A percentile compares a stretch with the other conserved stretches of the same genome.
Evolutionary conservation across 2,888 invertebrate species (phyloP).

Genomic region (Spialia ferax): DNA sequence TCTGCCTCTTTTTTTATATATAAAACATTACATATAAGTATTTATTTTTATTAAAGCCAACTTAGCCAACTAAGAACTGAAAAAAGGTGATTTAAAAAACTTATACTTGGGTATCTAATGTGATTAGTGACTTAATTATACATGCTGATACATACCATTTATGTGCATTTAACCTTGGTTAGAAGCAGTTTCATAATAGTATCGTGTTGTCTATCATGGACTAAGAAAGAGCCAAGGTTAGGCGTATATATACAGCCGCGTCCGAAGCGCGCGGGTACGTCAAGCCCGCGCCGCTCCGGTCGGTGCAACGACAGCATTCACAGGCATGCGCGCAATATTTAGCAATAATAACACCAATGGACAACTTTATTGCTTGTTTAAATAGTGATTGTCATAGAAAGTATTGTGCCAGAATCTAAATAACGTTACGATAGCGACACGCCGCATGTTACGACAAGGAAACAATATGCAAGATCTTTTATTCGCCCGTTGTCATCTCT

Average conservation of each 20-base stretch:
- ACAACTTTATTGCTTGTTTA: constrained; percentile 8
- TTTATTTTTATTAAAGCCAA: too few species aligned
- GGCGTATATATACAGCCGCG: constrained; percentile 44
- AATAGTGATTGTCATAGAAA: constrained; percentile 18
- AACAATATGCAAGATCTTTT: constrained; percentile 58
- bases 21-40: too few species aligned
- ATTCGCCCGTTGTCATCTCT: constrained; percentile 71
- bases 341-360: constrained; percentile 17
- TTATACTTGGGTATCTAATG: too few species aligned
- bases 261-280: constrained; percentile 47
- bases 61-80: too few species aligned
- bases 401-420: not conserved
- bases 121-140: too few species aligned
- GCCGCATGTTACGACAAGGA: constrained; percentile 12
- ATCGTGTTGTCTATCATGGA: not conserved
- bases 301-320: constrained; percentile 30
- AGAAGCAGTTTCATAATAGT: constrained; percentile 42
- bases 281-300: constrained; percentile 29
- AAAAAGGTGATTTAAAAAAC: too few species aligned
- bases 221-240: constrained; percentile 56
- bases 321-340: not conserved
- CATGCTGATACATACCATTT: too few species aligned
- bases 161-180: not conserved
- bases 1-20: too few species aligned
- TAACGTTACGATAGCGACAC: not conserved